These are phyloP conservation scores for Philonicus albiceps DNA, from an alignment of 2,888 invertebrate species.

Conservation along the genomic window DNA sequence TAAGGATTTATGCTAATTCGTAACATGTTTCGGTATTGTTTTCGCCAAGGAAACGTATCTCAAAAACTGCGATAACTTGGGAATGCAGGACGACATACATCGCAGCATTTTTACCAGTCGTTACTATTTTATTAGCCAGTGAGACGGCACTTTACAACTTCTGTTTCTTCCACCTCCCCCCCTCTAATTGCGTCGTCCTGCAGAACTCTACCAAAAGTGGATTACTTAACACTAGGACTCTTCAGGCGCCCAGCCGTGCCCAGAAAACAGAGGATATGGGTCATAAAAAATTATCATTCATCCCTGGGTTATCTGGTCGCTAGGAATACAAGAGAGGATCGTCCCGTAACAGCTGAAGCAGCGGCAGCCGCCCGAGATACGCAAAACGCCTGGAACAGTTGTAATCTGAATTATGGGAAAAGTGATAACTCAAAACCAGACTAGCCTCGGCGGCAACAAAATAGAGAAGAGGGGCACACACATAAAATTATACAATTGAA, in stretches of 20 bases:
- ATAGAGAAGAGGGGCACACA: conserved; percentile 3
- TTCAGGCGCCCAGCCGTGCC: neutral
- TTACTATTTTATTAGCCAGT: neutral
- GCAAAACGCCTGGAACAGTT: conserved; percentile 46
- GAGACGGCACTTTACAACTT: neutral
- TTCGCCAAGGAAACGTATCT: neutral
- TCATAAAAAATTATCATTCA: conserved; percentile 25
- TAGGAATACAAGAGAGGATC: neutral
- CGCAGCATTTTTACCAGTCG: neutral
- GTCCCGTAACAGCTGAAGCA: neutral
- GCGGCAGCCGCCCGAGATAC: conserved; percentile 56
- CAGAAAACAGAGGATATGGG: neutral
- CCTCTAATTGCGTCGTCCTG: neutral
- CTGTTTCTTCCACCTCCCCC: neutral
- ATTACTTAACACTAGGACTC: neutral
- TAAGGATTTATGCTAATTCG: too few relatives aligned
- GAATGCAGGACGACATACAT: neutral
- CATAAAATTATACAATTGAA: conserved; percentile 32
- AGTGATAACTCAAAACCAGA: conserved; percentile 52
- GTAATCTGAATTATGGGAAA: conserved; percentile 52
- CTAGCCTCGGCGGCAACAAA: conserved; percentile 27
- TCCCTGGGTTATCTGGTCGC: neutral
- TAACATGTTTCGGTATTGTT: too few relatives aligned
- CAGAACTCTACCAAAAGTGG: neutral
- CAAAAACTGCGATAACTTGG: neutral